Percentiles rank a stretch among this genome's conserved stretches.
phyloP scores from a whole-genome alignment of 2,113 vertebrate species.

The Cacatua alba region DNA sequence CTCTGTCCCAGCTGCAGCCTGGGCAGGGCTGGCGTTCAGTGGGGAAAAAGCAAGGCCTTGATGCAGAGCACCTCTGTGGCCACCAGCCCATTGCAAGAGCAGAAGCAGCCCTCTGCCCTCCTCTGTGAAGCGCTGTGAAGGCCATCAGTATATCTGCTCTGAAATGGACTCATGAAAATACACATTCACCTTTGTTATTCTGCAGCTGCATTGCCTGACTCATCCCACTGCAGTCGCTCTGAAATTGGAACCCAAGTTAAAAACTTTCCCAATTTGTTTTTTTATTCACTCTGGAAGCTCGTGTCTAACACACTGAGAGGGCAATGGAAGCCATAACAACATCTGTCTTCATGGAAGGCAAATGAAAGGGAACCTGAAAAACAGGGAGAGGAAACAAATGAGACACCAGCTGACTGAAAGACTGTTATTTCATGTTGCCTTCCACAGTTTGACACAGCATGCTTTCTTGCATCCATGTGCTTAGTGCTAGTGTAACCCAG shows the following conservation, averaged over 20 bases:
- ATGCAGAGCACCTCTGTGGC: neutral
- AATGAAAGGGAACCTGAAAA: neutral
- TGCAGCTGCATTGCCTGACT: neutral
- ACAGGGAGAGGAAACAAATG: neutral
- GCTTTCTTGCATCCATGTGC: neutral
- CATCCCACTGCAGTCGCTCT: neutral
- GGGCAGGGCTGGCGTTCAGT: neutral
- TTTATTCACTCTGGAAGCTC: neutral
- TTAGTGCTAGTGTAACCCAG: neutral
- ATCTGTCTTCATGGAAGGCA: neutral
- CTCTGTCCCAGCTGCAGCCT: neutral
- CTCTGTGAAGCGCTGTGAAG: neutral
- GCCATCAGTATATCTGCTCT: neutral
- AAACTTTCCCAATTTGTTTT: neutral
- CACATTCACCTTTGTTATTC: neutral
- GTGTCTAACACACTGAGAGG: neutral
- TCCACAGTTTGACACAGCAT: neutral
- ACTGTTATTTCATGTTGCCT: neutral
- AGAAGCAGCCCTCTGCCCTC: neutral
- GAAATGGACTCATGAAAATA: neutral
- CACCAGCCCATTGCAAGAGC: neutral
- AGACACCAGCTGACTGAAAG: neutral
- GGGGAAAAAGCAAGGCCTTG: neutral
- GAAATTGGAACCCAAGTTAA: neutral
- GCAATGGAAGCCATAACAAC: neutral